phyloP scores from a whole-genome alignment of 1,140 invertebrate genomes.

The Heliothis virescens region DNA sequence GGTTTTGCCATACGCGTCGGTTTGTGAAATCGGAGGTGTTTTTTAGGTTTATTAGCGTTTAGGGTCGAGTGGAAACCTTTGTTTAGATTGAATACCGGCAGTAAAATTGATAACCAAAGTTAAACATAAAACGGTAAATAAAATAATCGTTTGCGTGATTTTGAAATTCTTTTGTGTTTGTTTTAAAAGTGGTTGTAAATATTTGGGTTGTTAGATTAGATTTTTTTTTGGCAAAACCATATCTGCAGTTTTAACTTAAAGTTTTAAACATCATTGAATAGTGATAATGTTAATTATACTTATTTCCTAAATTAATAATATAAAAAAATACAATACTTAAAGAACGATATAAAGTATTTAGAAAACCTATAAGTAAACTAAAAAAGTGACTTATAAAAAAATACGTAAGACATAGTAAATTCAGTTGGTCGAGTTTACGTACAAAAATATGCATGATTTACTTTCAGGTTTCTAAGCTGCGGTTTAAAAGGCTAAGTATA shows the following conservation, averaged over 20 bases:
- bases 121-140: constrained; percentile 65
- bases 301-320: no score
- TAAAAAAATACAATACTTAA: no score
- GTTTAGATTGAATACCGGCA: constrained; percentile 73
- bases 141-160: constrained; percentile 53
- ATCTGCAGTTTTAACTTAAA: no score
- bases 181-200: constrained; percentile 2
- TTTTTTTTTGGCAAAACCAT: neutral
- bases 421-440: neutral
- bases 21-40: constrained; percentile 82
- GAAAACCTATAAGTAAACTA: neutral
- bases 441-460: constrained; percentile 10
- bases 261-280: no score
- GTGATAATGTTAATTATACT: no score
- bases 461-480: constrained; percentile 36
- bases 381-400: neutral
- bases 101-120: constrained; percentile 75
- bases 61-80: constrained; percentile 80
- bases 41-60: constrained; percentile 80
- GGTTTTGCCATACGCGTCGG: constrained; percentile 75
- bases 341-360: no score
- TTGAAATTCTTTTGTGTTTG: constrained; percentile 55
- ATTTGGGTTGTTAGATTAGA: neutral
- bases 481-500: neutral
- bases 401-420: neutral